Evolutionary conservation across 1,140 invertebrate genomes (phyloP), one percentile per base, ranked within the genome.

Genomic region (Lordiphosa clarofinis): DNA sequence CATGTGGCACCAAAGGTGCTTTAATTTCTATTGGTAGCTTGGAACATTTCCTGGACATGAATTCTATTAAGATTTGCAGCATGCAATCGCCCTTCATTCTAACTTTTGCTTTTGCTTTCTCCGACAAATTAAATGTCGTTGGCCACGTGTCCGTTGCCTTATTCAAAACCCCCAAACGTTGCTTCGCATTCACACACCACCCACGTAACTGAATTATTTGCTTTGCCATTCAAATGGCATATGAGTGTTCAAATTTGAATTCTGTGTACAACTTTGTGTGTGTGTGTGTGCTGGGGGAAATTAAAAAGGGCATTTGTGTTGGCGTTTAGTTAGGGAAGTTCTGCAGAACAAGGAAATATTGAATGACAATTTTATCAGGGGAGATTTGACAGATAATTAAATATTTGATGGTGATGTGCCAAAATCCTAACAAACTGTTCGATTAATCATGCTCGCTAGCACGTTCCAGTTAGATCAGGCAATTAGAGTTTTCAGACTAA

Each of bases 171-270:
- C 15, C 24, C 31, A 71, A 56, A 33, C 44, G 60, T 38, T 43
- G 37, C 52, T 60, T 12, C 36, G 36, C 48, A 37, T 24, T 11
- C 36, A 50, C 11, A 37, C 19, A 12, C 24, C 21, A 38, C 36
- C 65, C 47, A 59, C 60, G 56, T 81, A 79, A 79, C 46, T 71
- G 62, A 67, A 75, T 82, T 82, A 82, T 56, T 44, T 56, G 15
- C 56, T 66, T 24, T 43, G 48, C 38, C 28, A 49, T 44, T 44
- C 19, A 72, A 72, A 48, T 40, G 76, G 44, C 75, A 76, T 82
- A 76, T 76, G 72, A 50, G 62, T 61, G 43, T 56, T 58, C 59
- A 68, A 35, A 58, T 40, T 28, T 53, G 13, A 33, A 31, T 28
- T 12, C 4, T 42, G 15, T 19, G 3, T 28, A 24, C 11, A 36